A percentile compares a stretch with the other conserved stretches of the same genome.
phyloP scores from a whole-genome alignment of 2,888 invertebrate genomes.

The Lasioglossum calceatum region DNA sequence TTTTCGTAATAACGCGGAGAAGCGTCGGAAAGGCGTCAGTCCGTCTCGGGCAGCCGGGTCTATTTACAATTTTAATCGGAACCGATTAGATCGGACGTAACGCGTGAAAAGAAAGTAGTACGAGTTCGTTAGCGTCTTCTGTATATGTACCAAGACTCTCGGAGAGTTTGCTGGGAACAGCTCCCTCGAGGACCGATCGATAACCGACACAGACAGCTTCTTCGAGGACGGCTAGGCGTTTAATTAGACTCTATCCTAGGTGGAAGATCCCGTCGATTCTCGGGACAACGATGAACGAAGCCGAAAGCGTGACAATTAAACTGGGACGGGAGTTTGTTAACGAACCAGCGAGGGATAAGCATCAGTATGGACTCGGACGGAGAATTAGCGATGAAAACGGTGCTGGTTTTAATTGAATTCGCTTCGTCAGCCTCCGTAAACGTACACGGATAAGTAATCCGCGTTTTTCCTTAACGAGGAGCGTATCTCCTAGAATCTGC shows the following conservation, averaged over 20 bases:
- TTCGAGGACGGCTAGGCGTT: not conserved
- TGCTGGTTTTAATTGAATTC: constrained; percentile 42
- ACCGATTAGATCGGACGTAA: constrained; percentile 35
- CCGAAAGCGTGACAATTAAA: constrained; percentile 5
- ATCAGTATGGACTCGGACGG: not conserved
- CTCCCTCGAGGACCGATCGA: not conserved
- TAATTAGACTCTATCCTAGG: not conserved
- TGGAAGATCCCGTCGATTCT: constrained; percentile 6
- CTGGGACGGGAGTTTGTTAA: constrained; percentile 18
- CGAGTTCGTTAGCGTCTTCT: constrained; percentile 26
- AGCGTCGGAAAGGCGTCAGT: not conserved
- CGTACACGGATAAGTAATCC: not conserved
- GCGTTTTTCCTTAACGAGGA: not conserved
- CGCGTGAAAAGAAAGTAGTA: constrained; percentile 40
- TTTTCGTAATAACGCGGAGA: not conserved
- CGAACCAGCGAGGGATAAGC: not conserved
- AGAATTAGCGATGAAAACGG: constrained; percentile 25
- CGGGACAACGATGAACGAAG: not conserved
- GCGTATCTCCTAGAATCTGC: not conserved
- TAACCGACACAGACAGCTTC: not conserved
- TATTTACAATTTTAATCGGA: constrained; percentile 45
- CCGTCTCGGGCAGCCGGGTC: not conserved
- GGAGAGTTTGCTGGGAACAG: not conserved
- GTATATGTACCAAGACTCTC: not conserved
- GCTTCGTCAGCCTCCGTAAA: not conserved